Evolutionary conservation across 2,888 invertebrate genomes (phyloP).

Genomic region (Drosophila imparisetae): DNA sequence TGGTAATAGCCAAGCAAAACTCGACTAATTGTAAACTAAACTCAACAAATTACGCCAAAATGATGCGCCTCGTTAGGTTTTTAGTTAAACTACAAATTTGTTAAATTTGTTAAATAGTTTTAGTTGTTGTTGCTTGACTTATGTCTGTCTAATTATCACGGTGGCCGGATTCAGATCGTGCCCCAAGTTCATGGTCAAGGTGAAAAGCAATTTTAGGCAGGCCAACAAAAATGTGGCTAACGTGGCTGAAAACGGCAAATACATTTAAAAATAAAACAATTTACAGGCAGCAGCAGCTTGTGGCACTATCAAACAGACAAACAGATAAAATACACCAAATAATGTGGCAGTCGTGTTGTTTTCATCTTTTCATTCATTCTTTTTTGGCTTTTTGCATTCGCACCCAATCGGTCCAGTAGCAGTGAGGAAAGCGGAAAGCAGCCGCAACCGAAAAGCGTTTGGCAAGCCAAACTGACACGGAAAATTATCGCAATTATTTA

Average conservation of each 20-base stretch:
- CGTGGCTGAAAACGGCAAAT: conserved; percentile 10
- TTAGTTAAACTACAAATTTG: conserved; percentile 8
- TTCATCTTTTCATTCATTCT: background rate
- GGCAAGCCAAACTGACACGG: conserved; percentile 59
- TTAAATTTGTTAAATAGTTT: background rate
- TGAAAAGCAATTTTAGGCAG: conserved; percentile 25
- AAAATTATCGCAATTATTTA: conserved; percentile 68
- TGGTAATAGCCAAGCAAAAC: background rate
- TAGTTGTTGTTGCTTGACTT: conserved; percentile 18
- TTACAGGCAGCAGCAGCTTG: conserved; percentile 35
- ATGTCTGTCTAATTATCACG: background rate
- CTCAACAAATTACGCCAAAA: conserved; percentile 1
- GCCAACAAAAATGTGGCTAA: conserved; percentile 22
- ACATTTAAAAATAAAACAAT: conserved; percentile 19
- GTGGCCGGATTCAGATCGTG: conserved; percentile 6
- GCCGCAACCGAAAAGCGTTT: conserved; percentile 45
- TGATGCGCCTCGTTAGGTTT: conserved; percentile 18
- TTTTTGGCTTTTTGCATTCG: conserved; percentile 12
- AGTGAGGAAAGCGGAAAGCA: conserved; percentile 13
- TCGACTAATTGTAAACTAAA: conserved; percentile 2
- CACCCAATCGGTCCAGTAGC: conserved; percentile 41
- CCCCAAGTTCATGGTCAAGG: conserved; percentile 74
- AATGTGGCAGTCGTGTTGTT: conserved; percentile 30
- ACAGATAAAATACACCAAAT: conserved; percentile 45
- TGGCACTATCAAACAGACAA: conserved; percentile 39